These are phyloP conservation scores for Neosilurus mollespiculum DNA, from an alignment of 2,797 vertebrate genomes.

Conservation along the genomic window DNA sequence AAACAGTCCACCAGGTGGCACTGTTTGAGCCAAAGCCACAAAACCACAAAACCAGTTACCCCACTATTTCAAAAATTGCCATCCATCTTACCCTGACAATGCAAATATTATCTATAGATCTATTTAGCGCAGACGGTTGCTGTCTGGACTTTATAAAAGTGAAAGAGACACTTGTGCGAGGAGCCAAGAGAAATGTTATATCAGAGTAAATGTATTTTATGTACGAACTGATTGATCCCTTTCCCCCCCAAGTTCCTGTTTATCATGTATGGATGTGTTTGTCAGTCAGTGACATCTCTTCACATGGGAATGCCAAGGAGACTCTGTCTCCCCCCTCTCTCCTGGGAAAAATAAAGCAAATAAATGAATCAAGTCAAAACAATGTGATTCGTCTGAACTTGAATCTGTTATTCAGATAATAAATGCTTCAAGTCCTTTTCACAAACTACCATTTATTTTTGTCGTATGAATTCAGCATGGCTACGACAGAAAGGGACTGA, in stretches of 20 bases:
- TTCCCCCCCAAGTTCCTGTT: constrained; percentile 65
- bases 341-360: constrained; percentile 68
- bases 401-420: constrained; percentile 39
- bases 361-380: constrained; percentile 63
- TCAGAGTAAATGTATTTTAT: constrained; percentile 85
- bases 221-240: constrained; percentile 69
- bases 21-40: constrained; percentile 43
- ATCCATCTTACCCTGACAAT: constrained; percentile 54
- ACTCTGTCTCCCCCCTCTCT: constrained; percentile 68
- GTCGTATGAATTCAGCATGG: no score
- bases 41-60: constrained; percentile 25
- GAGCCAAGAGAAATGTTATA: constrained; percentile 63
- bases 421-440: neutral
- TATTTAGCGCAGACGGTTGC: constrained; percentile 77
- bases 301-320: constrained; percentile 79
- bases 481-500: no score
- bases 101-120: constrained; percentile 79
- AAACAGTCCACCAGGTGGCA: constrained; percentile 23
- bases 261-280: constrained; percentile 78
- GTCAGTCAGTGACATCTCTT: constrained; percentile 80
- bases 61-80: constrained; percentile 40
- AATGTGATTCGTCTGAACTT: constrained; percentile 54
- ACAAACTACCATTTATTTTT: no score
- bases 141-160: constrained; percentile 70
- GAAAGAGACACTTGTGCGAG: constrained; percentile 63